phyloP scores from a whole-genome alignment of 2,888 invertebrate genomes.

The Sialis fuliginosa region DNA sequence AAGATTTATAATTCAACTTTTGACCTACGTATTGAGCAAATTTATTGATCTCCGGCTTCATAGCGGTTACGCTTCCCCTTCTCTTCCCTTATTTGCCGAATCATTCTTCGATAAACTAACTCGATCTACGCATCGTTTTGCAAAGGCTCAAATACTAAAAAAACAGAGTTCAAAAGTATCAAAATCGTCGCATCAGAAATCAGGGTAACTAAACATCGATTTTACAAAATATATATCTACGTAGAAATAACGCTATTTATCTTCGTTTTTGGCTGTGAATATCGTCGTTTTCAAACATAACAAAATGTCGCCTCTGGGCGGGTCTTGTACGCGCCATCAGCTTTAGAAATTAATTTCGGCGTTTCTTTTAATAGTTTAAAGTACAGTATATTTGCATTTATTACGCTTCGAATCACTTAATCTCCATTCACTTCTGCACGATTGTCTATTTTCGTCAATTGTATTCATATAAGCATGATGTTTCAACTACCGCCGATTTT shows the following conservation, averaged over 20 bases:
- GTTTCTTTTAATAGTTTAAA: no score
- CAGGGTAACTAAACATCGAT: conserved; percentile 6
- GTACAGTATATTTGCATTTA: no score
- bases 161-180: neutral
- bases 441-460: no score
- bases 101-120: no score
- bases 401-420: no score
- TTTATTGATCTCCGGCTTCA: neutral
- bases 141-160: neutral
- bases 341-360: no score
- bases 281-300: conserved; percentile 15
- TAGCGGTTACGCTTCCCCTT: neutral
- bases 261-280: conserved; percentile 24
- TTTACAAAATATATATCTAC: conserved; percentile 5
- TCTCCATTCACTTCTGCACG: no score
- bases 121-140: no score
- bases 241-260: conserved; percentile 2
- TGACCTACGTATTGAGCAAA: no score
- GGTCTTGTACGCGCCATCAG: conserved; percentile 2
- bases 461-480: no score
- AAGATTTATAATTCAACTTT: no score
- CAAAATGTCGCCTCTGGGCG: neutral
- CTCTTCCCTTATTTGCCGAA: neutral
- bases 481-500: conserved; percentile 2
- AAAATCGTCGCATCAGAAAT: conserved; percentile 2